Percentiles rank a stretch among this genome's conserved stretches.
These are phyloP conservation scores for Dasyprocta punctata DNA, from an alignment of 2,113 vertebrate species.

Conservation along the genomic window DNA sequence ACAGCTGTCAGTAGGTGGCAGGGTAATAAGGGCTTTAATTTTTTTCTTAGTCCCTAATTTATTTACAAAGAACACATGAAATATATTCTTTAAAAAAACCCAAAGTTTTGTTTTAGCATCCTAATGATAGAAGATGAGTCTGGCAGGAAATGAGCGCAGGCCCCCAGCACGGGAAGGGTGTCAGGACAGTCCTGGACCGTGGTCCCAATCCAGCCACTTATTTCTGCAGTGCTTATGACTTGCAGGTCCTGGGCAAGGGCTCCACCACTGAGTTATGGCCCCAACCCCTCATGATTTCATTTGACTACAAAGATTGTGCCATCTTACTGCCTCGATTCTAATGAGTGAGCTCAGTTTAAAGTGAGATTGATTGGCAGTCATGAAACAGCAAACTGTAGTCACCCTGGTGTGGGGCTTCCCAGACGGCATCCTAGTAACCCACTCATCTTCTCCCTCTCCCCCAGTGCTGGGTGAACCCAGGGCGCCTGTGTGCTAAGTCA, in stretches of 20 bases:
- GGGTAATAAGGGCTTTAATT: not conserved
- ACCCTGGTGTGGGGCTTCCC: not conserved
- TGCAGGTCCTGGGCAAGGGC: not conserved
- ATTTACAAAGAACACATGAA: not conserved
- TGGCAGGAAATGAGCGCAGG: not conserved
- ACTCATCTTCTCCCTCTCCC: not conserved
- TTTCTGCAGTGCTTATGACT: not conserved
- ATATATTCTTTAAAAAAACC: not conserved
- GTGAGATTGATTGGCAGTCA: not conserved
- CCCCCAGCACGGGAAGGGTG: not conserved
- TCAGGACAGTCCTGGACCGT: not conserved
- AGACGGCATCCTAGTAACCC: not conserved
- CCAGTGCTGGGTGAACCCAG: not conserved
- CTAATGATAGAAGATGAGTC: not conserved
- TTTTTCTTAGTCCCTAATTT: conserved; percentile 5
- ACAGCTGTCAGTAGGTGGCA: not conserved
- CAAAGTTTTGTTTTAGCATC: not conserved
- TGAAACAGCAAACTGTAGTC: not conserved
- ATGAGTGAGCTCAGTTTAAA: not conserved
- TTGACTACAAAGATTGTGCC: not conserved
- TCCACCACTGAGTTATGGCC: not conserved
- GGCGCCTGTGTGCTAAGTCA: not conserved
- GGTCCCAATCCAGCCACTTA: not conserved
- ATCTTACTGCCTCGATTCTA: not conserved
- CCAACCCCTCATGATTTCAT: not conserved